Conservation (phyloP, 1,140 invertebrate species). For the Scylla paramamosain region DNA sequence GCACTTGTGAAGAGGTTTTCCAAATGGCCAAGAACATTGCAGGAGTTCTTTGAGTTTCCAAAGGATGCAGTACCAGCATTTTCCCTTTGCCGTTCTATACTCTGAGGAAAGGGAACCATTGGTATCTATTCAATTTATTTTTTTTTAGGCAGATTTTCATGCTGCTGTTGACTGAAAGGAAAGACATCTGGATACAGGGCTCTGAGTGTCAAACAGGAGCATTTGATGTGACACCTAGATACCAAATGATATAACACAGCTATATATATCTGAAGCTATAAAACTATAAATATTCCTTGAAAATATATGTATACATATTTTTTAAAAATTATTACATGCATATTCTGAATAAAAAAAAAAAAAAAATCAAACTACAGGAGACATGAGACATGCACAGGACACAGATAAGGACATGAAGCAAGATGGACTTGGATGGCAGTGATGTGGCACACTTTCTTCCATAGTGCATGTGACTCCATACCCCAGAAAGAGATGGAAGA, state of each 20-base stretch:
- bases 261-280: too few species aligned
- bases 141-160: background rate
- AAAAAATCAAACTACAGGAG: too few species aligned
- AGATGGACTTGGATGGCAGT: too few species aligned
- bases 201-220: too few species aligned
- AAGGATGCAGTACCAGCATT: background rate
- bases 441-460: too few species aligned
- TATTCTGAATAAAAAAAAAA: too few species aligned
- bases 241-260: too few species aligned
- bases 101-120: constrained; percentile 52
- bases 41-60: constrained; percentile 32
- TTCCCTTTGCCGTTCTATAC: constrained; percentile 48
- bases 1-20: constrained; percentile 69
- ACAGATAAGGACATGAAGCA: too few species aligned
- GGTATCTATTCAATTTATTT: background rate
- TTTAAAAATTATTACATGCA: too few species aligned
- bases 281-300: too few species aligned
- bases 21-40: constrained; percentile 72
- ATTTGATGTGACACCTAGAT: too few species aligned
- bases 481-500: background rate
- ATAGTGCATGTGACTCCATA: background rate
- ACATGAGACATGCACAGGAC: background rate
- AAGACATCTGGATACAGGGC: background rate
- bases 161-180: background rate
- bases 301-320: too few species aligned